Evolutionary conservation across 2,888 invertebrate species (phyloP).

Genomic region (Megaustenia siamemsis): DNA sequence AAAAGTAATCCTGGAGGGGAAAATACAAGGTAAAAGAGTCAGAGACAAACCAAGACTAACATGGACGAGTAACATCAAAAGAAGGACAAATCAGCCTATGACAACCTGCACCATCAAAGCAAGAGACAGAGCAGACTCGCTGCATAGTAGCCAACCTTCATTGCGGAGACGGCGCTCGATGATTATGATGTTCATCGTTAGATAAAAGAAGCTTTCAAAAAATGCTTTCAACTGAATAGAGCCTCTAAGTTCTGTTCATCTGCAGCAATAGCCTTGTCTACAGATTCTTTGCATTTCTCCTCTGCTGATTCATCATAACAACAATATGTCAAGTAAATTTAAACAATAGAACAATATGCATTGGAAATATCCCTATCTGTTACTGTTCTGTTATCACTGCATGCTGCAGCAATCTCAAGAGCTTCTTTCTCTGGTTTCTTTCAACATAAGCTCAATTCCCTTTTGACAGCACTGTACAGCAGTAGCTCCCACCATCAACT

Average conservation of each 20-base stretch:
- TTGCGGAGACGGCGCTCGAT: too few relatives aligned
- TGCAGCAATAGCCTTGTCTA: conserved; percentile 77
- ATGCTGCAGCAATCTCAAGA: conserved; percentile 70
- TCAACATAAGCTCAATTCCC: conserved; percentile 80
- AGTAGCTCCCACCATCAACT: conserved; percentile 78
- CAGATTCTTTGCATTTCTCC: conserved; percentile 74
- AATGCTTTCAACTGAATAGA: conserved; percentile 79
- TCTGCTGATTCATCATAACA: conserved; percentile 81
- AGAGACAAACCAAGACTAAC: too few relatives aligned
- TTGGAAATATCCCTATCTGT: conserved; percentile 76
- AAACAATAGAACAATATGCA: conserved; percentile 80
- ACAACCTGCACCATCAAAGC: too few relatives aligned
- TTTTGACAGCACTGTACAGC: conserved; percentile 79
- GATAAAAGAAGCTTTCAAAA: conserved; percentile 78
- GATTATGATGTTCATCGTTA: conserved; percentile 77
- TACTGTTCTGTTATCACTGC: conserved; percentile 62
- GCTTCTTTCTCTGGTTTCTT: conserved; percentile 68
- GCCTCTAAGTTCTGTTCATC: conserved; percentile 81
- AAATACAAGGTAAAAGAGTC: too few relatives aligned
- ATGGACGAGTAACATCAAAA: too few relatives aligned
- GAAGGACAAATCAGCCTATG: too few relatives aligned
- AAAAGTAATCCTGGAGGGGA: too few relatives aligned
- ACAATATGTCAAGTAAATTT: conserved; percentile 81
- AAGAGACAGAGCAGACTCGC: too few relatives aligned
- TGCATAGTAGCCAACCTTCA: too few relatives aligned